Evolutionary conservation across 1,140 invertebrate species (phyloP).

Genomic region (Dufourea novaeangliae): DNA sequence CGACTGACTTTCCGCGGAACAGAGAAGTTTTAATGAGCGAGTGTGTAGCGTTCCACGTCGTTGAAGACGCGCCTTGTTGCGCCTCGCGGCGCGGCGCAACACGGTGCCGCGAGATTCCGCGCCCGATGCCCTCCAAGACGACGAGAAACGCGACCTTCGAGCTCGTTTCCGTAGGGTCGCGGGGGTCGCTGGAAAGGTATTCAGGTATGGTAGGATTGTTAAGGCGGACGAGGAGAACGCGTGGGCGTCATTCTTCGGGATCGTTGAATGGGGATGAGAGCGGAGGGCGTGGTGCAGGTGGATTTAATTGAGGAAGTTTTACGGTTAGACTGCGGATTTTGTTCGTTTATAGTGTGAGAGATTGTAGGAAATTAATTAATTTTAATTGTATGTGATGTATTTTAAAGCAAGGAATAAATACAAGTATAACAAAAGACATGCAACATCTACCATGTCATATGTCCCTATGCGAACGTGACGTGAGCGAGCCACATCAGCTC

Average conservation of each 20-base stretch:
- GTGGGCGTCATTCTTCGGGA: slow-evolving; percentile 32
- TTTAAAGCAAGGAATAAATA: too few species aligned
- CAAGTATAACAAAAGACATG: too few species aligned
- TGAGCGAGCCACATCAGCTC: too few species aligned
- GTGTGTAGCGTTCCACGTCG: slow-evolving; percentile 34
- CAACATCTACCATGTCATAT: too few species aligned
- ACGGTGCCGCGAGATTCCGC: slow-evolving; percentile 42
- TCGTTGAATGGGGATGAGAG: background rate
- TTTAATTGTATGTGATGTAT: too few species aligned
- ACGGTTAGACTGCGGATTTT: too few species aligned
- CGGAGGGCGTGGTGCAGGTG: background rate
- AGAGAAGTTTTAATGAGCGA: slow-evolving; percentile 49
- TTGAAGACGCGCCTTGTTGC: slow-evolving; percentile 36
- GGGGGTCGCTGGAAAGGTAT: background rate
- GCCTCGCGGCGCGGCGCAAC: background rate
- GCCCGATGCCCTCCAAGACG: slow-evolving; percentile 3
- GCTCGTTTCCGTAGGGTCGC: slow-evolving; percentile 18
- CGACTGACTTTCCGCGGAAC: slow-evolving; percentile 50
- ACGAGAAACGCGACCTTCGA: slow-evolving; percentile 18
- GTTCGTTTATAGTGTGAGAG: too few species aligned
- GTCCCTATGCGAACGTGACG: too few species aligned
- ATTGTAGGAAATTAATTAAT: too few species aligned
- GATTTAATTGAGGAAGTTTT: slow-evolving; percentile 5
- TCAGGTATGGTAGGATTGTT: slow-evolving; percentile 15
- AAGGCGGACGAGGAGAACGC: background rate